Evolutionary conservation across 2,888 invertebrate species (phyloP), one percentile per base, ranked within the genome.

Genomic region (Schizaphis graminum): DNA sequence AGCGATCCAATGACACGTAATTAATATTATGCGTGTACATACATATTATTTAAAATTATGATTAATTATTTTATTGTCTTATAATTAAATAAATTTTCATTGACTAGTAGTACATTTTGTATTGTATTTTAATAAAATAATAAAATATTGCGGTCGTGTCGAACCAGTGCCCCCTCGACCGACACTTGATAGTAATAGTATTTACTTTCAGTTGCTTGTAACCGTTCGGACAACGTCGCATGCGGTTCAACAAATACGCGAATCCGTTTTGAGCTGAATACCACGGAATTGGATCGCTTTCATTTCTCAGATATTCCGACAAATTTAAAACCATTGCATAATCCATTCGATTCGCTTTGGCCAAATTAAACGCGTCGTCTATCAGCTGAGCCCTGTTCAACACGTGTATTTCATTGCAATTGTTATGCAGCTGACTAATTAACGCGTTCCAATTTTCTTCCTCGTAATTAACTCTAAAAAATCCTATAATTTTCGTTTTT

Each of bases 381-480:
- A 99, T 97, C 94, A 98, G 96, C 96, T 98, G 98, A 11, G 98
- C 98, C 95, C 97, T 96, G 96, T 98, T 98, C 26, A 97, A 96
- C 88, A 91, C 92, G n/a, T 95, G 94, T 67, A 95, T 94, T 4
- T 53, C 97, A 96, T 41, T 96, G 95, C 28, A 97, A 0, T 97
- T 96, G 61, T 96, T 96, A 95, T 97, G 96, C 16, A 98, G 96
- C 92, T 98, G 97, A 47, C 96, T 96, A 5, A 97, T 97, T 0
- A 98, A 96, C 95, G 97, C 95, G 89, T 96, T 96, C 98, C 98
- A 98, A 95, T 98, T 98, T 5, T 96, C 96, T 28, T 95, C 95
- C 95, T 98, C 97, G 95, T 98, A 98, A 96, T 97, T 97, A 4
- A 98, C 97, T 93, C 97, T 96, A 95, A 97, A 98, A 95, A 97